Evolutionary conservation across 2,113 vertebrate species (phyloP), one percentile per base, ranked within the genome.

Genomic region (Pseudopipra pipra): DNA sequence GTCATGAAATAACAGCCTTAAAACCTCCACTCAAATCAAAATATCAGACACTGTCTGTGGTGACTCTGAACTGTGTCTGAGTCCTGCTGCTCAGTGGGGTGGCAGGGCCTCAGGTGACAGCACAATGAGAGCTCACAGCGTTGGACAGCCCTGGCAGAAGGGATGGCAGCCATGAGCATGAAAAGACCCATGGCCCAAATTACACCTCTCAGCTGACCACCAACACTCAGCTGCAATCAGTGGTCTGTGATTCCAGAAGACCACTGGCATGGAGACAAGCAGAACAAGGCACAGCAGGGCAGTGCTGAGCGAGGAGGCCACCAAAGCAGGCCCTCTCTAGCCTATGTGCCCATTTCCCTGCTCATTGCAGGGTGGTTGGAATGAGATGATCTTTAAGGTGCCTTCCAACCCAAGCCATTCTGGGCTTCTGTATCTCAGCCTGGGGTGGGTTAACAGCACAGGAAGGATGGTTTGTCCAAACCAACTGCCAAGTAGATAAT

Each of bases 301-400:
- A 54, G 35, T 0, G 0, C 33, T 31, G 25, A 51, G 54, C 1
- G 0, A 74, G 13, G 25, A 71, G 21, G 39, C 41, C 46, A 46
- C 66, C 39, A 65, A 52, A 17, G 8, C 39, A 65, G 54, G 31
- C 49, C 13, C n/a, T 9, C 24, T 59, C 22, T 10, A 41, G n/a
- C 14, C 46, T 14, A 8, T 47, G 54, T 31, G 11, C 9, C 39
- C 17, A 19, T 58, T 81, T 73, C 21, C 49, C 67, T 51, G 43
- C 31, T 51, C 37, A 33, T 0, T 0, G 43, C 4, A 6, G 6
- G 1, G 5, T 7, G 3, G 3, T 11, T 68, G 55, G 39, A 61
- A 35, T 0, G 2, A 70, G n/a, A 41, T 68, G 62, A 46, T 35
- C 41, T 47, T 56, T 35, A 18, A 47, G 22, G n/a, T 37, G 51